Conservation (phyloP, 2,113 vertebrate genomes). For the Nyctereutes procyonoides region DNA sequence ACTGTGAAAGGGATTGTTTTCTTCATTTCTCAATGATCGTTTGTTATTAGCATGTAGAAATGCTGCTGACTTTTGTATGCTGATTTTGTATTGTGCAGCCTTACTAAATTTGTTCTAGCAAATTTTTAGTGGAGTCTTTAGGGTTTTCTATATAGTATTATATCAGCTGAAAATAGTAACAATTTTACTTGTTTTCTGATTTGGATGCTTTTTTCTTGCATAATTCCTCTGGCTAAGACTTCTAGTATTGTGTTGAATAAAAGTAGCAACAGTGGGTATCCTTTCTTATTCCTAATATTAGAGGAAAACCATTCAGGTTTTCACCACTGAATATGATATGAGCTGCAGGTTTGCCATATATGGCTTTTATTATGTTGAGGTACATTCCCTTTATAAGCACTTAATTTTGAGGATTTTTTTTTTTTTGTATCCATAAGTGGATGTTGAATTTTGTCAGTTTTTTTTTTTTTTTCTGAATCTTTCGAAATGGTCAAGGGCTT, state of each 20-base stretch:
- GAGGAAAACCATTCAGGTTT: background rate
- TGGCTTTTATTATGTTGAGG: background rate
- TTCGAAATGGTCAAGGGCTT: background rate
- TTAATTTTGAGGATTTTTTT: background rate
- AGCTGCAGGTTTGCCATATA: background rate
- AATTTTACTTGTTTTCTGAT: background rate
- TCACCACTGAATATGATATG: background rate
- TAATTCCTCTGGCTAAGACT: background rate
- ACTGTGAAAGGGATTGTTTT: background rate
- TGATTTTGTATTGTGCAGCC: background rate
- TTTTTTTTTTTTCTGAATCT: background rate
- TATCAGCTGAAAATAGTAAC: background rate
- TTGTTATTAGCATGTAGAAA: background rate
- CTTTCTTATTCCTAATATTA: background rate
- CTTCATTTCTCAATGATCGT: background rate
- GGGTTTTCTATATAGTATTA: background rate
- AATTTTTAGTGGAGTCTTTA: background rate
- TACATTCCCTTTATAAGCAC: background rate
- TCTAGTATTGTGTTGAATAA: background rate
- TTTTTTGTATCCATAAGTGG: background rate
- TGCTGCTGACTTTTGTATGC: background rate
- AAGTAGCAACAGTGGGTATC: background rate
- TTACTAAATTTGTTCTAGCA: background rate
- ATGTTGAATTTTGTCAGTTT: background rate
- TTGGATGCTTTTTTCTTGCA: background rate